A percentile compares a stretch with the other conserved stretches of the same genome.
These are phyloP conservation scores for Onychostruthus taczanowskii DNA, from an alignment of 2,113 vertebrate species.

Conservation along the genomic window DNA sequence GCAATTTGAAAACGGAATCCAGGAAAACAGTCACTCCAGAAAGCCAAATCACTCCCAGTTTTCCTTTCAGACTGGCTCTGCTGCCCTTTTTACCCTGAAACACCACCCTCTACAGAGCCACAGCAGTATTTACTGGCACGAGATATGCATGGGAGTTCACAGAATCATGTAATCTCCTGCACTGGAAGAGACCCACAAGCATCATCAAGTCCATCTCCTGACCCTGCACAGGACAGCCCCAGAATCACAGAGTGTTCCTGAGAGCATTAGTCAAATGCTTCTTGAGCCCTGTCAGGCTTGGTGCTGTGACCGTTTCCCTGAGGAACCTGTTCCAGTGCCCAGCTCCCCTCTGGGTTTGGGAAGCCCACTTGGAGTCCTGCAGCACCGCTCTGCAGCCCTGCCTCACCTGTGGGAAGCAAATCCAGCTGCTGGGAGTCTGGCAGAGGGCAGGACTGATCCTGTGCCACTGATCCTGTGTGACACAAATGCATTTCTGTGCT, in stretches of 20 bases:
- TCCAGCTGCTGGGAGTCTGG: not conserved
- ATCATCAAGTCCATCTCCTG: not conserved
- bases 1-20: not conserved
- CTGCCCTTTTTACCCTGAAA: not conserved
- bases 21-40: not conserved
- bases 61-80: not conserved
- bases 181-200: not conserved
- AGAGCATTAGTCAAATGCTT: not conserved
- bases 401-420: not conserved
- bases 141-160: not conserved
- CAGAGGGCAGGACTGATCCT: not conserved
- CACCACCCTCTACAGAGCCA: not conserved
- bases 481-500: not conserved
- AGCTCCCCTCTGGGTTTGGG: fast-evolving
- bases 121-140: fast-evolving
- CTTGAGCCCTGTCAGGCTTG: not conserved
- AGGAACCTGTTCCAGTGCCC: not conserved
- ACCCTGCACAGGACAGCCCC: not conserved
- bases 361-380: not conserved
- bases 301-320: not conserved
- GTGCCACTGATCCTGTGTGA: not conserved
- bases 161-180: not conserved
- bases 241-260: not conserved
- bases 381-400: not conserved
- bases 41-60: not conserved